These are phyloP conservation scores for Cecidostiba fungosa DNA, from an alignment of 2,888 invertebrate species.

Conservation along the genomic window DNA sequence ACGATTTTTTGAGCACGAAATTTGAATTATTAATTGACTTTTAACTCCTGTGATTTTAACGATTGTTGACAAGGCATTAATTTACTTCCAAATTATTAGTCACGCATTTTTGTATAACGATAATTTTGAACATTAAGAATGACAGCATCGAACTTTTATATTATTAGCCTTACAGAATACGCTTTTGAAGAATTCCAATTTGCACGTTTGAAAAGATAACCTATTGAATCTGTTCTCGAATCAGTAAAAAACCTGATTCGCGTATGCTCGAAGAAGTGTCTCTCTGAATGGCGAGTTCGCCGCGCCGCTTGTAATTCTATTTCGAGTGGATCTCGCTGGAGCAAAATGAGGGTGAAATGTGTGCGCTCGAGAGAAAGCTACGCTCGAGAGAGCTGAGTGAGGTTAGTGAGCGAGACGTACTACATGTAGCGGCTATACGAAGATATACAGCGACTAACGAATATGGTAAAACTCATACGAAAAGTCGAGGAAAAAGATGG, in stretches of 20 bases:
- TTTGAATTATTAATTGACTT: no score
- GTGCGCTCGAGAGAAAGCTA: neutral
- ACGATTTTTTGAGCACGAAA: no score
- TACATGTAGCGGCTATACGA: neutral
- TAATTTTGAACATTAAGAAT: no score
- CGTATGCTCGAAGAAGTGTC: slow-evolving; percentile 7
- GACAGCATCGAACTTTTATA: neutral
- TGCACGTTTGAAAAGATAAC: neutral
- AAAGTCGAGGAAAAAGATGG: neutral
- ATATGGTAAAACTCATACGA: slow-evolving; percentile 9
- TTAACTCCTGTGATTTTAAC: no score
- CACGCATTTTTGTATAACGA: no score
- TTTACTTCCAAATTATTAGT: no score
- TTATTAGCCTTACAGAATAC: neutral
- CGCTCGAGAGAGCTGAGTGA: neutral
- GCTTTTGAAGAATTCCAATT: neutral
- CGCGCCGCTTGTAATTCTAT: slow-evolving; percentile 10
- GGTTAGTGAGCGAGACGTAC: neutral
- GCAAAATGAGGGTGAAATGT: slow-evolving; percentile 12
- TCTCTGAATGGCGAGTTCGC: neutral
- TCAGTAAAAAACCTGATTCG: slow-evolving; percentile 15
- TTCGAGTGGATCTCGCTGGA: slow-evolving; percentile 11
- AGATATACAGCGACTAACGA: neutral
- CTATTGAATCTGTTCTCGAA: neutral
- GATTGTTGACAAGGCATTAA: no score